Percentiles rank a stretch among this genome's conserved stretches.
These are phyloP conservation scores for Habroteleia sp. DNA, from an alignment of 2,888 invertebrate species.

Conservation along the genomic window DNA sequence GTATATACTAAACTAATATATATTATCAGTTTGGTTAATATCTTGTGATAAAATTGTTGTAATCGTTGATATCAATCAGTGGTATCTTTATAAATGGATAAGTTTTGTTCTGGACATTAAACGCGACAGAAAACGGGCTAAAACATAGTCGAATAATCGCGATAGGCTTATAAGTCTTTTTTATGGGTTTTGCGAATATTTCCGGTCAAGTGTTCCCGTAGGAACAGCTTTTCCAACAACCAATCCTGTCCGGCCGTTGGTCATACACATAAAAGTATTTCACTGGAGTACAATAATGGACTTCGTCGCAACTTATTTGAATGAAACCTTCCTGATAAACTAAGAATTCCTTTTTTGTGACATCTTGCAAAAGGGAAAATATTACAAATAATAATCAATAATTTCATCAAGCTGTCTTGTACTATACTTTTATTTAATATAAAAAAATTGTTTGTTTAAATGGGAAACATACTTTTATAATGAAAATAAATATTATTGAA, in stretches of 20 bases:
- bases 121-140: slow-evolving; percentile 43
- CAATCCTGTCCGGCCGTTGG: slow-evolving; percentile 70
- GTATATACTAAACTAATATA: too few species aligned
- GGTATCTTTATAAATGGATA: slow-evolving; percentile 36
- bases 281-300: slow-evolving; percentile 74
- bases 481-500: too few species aligned
- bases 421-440: too few species aligned
- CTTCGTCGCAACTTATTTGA: slow-evolving; percentile 68
- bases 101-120: slow-evolving; percentile 37
- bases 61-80: slow-evolving; percentile 35
- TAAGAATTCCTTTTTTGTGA: slow-evolving; percentile 46
- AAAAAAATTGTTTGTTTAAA: too few species aligned
- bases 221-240: slow-evolving; percentile 70
- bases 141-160: slow-evolving; percentile 65
- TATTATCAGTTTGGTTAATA: too few species aligned
- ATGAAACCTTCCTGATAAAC: slow-evolving; percentile 59
- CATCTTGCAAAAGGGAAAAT: slow-evolving; percentile 29
- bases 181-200: slow-evolving; percentile 72
- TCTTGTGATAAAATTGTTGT: neutral
- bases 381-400: slow-evolving; percentile 23
- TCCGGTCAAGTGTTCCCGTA: slow-evolving; percentile 78
- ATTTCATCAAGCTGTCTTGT: slow-evolving; percentile 7
- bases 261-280: slow-evolving; percentile 74
- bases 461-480: too few species aligned
- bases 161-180: slow-evolving; percentile 73